A percentile compares a stretch with the other conserved stretches of the same genome.
Conservation (phyloP, 2,888 invertebrate genomes). For the Seira musarum region DNA sequence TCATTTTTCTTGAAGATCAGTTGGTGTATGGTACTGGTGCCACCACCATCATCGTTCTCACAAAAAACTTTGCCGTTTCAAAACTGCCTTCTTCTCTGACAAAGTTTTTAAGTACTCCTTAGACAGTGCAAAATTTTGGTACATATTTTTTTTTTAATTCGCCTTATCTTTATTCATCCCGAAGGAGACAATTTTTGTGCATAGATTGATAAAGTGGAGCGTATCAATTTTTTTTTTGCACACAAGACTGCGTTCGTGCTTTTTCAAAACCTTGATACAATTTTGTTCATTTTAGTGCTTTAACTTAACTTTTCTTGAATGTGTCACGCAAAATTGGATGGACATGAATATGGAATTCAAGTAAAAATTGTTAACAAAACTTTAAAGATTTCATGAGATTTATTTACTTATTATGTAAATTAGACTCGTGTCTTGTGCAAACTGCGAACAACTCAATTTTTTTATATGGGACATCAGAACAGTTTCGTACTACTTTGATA, state of each 20-base stretch:
- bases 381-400: not conserved
- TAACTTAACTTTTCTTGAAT: not conserved
- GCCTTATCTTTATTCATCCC: too few species aligned
- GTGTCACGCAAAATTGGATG: not conserved
- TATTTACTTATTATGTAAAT: slow-evolving; percentile 44
- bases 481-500: slow-evolving; percentile 9
- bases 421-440: slow-evolving; percentile 41
- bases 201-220: not conserved
- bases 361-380: not conserved
- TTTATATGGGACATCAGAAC: slow-evolving; percentile 40
- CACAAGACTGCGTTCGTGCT: not conserved
- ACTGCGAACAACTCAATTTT: slow-evolving; percentile 29
- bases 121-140: too few species aligned
- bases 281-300: not conserved
- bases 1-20: slow-evolving; percentile 33
- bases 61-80: not conserved
- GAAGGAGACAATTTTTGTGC: not conserved
- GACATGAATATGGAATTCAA: not conserved
- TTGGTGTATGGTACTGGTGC: slow-evolving; percentile 59
- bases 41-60: slow-evolving; percentile 50
- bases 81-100: not conserved
- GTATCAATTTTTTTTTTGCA: slow-evolving; percentile 3
- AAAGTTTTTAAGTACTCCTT: too few species aligned
- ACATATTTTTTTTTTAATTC: too few species aligned
- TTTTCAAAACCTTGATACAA: not conserved